Evolutionary conservation across 2,888 invertebrate genomes (phyloP), one percentile per base, ranked within the genome.

Genomic region (Podabrus alpinus): DNA sequence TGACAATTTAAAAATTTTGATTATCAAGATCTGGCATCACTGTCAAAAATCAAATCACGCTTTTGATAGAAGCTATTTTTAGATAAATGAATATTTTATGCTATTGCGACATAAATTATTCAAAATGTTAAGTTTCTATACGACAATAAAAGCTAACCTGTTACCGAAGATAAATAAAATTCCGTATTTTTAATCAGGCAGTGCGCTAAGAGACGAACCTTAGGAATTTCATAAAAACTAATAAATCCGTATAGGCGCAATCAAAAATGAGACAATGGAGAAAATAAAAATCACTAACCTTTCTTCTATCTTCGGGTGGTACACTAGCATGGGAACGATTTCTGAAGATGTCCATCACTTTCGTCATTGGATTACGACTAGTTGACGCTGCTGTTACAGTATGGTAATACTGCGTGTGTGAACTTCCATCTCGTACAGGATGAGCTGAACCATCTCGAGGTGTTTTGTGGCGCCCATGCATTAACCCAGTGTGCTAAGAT

Each of bases 281-380:
- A 25, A 25, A 29, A 29, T 29, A 29, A 45, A 64, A 64, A 24
- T 11, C 15, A 90, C 91, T 90, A 85, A 93, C 93, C 89, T 92
- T 92, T 89, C 92, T 92, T 78, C 92, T 88, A 84, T 92, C 92
- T 81, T 93, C 93, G 77, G 92, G 90, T 61, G 92, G 91, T 68
- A 91, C 91, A 71, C 92, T 92, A 81, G 92, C 92, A 86, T 93
- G 93, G 75, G 93, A 92, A 80, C 94, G 90, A 86, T 93, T 92
- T 75, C 96, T 91, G 87, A 97, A 96, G 85, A 96, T 93, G 86
- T 97, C 96, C 92, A 96, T 96, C 68, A 97, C 95, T 89, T 96
- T 96, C 79, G 95, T 94, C 90, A 97, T 95, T 2, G 96, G 95
- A 82, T 94, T 94, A 79, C 90, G 88, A 80, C 88, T 89, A 80